Conservation (phyloP, 2,797 vertebrate genomes). For the Melanotaenia boesemani region DNA sequence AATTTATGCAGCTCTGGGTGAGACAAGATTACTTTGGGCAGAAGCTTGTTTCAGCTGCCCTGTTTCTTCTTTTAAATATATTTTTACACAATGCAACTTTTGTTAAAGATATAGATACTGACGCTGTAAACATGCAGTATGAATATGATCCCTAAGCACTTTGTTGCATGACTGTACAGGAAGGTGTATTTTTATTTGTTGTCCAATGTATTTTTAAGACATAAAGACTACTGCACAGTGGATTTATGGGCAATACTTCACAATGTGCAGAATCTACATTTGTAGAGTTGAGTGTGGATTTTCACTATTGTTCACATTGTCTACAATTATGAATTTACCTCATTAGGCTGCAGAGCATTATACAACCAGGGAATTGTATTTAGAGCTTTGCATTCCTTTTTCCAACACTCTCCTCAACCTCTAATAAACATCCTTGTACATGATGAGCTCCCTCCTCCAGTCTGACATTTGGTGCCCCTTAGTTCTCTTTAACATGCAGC, state of each 20-base stretch:
- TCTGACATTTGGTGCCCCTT: slow-evolving; percentile 43
- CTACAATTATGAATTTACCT: slow-evolving; percentile 7
- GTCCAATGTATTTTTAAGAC: not conserved
- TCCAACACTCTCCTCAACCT: slow-evolving; percentile 1
- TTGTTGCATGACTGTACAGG: not conserved
- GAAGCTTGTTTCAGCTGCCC: not conserved
- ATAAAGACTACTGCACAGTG: not conserved
- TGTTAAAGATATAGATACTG: too few species aligned
- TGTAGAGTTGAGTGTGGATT: slow-evolving; percentile 4
- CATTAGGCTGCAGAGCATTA: slow-evolving; percentile 9
- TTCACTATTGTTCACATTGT: slow-evolving; percentile 19
- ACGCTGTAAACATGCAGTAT: not conserved
- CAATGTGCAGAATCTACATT: slow-evolving; percentile 7
- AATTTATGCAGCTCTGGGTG: not conserved
- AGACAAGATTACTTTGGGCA: not conserved
- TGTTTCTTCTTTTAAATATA: too few species aligned
- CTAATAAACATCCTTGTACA: slow-evolving; percentile 35
- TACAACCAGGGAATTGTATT: slow-evolving; percentile 3
- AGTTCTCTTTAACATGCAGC: slow-evolving; percentile 36
- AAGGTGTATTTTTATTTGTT: not conserved
- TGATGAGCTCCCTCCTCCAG: slow-evolving; percentile 14
- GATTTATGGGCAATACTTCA: not conserved
- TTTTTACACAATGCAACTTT: too few species aligned
- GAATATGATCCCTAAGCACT: not conserved
- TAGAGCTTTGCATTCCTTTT: slow-evolving; percentile 14